phyloP scores from a whole-genome alignment of 1,140 invertebrate genomes.

The Colletes latitarsis region DNA sequence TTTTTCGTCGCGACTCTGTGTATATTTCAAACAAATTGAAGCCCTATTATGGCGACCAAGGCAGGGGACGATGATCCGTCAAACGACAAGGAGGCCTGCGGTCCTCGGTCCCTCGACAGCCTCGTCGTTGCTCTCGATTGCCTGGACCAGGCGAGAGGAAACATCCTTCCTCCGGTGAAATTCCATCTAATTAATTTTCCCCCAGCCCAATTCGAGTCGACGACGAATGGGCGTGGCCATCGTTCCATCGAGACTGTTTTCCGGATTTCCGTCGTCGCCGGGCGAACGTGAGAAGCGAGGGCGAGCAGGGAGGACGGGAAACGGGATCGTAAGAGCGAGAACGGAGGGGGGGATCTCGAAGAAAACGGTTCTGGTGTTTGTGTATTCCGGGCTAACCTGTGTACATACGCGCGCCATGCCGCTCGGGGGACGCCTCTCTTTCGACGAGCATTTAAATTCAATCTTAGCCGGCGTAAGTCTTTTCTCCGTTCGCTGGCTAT shows the following conservation, averaged over 20 bases:
- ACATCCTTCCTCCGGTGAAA: conserved; percentile 46
- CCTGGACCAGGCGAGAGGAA: conserved; percentile 5
- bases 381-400: conserved; percentile 14
- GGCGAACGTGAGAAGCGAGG: neutral
- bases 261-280: conserved; percentile 40
- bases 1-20: too few relatives aligned
- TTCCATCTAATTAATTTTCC: conserved; percentile 75
- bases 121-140: neutral
- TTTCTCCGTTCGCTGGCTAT: neutral
- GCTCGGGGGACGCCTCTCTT: neutral
- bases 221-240: conserved; percentile 73
- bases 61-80: too few relatives aligned
- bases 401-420: conserved; percentile 17
- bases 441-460: conserved; percentile 39
- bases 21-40: too few relatives aligned
- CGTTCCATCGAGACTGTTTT: conserved; percentile 45
- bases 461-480: conserved; percentile 20
- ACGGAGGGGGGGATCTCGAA: neutral
- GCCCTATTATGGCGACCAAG: too few relatives aligned
- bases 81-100: too few relatives aligned
- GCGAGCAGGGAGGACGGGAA: neutral
- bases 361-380: conserved; percentile 2
- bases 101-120: neutral
- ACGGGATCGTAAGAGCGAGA: conserved; percentile 4
- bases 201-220: conserved; percentile 67